Percentiles rank a stretch among this genome's conserved stretches.
Evolutionary conservation across 1,140 invertebrate genomes (phyloP).

Genomic region (Lasioglossum albipes): DNA sequence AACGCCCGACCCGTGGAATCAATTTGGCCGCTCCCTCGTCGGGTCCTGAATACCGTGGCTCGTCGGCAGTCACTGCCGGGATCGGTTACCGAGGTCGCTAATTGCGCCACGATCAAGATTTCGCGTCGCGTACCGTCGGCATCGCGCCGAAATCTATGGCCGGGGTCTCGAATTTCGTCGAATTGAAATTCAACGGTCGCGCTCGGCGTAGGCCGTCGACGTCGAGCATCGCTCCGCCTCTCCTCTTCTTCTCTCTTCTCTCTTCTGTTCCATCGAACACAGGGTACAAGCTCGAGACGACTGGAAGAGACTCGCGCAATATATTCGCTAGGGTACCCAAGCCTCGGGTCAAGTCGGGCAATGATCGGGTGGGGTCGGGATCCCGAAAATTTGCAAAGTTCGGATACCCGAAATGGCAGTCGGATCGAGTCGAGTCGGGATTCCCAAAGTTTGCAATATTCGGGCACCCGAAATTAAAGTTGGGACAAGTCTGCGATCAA

Average conservation of each 20-base stretch:
- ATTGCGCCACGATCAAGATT: conserved; percentile 58
- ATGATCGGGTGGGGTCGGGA: too few species aligned
- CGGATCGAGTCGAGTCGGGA: too few species aligned
- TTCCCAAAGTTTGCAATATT: too few species aligned
- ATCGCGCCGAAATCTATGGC: background rate
- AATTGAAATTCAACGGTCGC: conserved; percentile 60
- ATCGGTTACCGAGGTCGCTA: conserved; percentile 26
- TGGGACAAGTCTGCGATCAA: too few species aligned
- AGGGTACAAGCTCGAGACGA: conserved; percentile 14
- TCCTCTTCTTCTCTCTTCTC: too few species aligned
- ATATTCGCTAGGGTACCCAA: too few species aligned
- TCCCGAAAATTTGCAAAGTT: too few species aligned
- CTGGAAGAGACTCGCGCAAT: background rate
- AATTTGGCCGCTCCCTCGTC: background rate
- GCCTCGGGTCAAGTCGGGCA: too few species aligned
- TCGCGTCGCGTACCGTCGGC: conserved; percentile 45
- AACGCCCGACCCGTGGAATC: background rate
- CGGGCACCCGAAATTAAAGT: too few species aligned
- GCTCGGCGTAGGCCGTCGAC: background rate
- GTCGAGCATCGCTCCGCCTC: too few species aligned
- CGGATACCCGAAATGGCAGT: too few species aligned
- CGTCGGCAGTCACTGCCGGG: background rate
- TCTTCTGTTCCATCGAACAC: conserved; percentile 15
- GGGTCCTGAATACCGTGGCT: background rate
- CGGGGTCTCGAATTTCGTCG: conserved; percentile 7